Base-by-base conservation (phyloP, 2,888 invertebrate species). In the Brachynemurus nebulosus region DNA sequence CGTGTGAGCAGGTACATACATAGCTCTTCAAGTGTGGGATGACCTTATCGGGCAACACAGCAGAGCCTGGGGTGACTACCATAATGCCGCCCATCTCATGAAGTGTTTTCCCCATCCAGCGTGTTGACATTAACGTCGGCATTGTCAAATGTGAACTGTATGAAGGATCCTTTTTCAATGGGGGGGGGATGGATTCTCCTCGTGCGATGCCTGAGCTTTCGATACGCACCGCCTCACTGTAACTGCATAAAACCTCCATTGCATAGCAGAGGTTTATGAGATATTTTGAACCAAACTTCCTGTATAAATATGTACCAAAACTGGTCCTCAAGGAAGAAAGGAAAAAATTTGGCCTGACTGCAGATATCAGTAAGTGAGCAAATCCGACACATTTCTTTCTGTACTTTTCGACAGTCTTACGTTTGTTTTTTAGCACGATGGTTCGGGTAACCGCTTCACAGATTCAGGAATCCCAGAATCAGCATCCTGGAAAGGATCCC, bases 101-200 rank as follows among this genome's bases (percentile, higher is more conserved):
- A 11, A 34, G 34, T 34, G 14, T 34, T 34, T 12, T 34, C 5
- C 34, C 34, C 5, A 8, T 11, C 5, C 5, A 34, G 34, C 14
- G 34, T 34, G 14, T 34, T 14, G 14, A 44, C 43, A 36, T 52
- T 45, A 34, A 55, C 52, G 50, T 52, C 23, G 6, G 23, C 23
- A 9, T 23, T 23, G 23, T 23, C 23, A 9, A 7, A 23, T 7
- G 9, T 9, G 9, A 23, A 23, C 9, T 23, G 23, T 9, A 23
- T 23, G 9, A 23, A 23, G 7, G 23, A 6, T 23, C 23, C 23
- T 23, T 23, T 23, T 23, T 23, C 23, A 23, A 23, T 23, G 23
- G 23, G 23, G 6, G 23, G 23, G n/a, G n/a, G 6, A 23, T 7
- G 6, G 7, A 6, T 23, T 9, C 23, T 23, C 9, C 23, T 9